Conservation (phyloP, 2,113 vertebrate genomes). For the Peromyscus leucopus region DNA sequence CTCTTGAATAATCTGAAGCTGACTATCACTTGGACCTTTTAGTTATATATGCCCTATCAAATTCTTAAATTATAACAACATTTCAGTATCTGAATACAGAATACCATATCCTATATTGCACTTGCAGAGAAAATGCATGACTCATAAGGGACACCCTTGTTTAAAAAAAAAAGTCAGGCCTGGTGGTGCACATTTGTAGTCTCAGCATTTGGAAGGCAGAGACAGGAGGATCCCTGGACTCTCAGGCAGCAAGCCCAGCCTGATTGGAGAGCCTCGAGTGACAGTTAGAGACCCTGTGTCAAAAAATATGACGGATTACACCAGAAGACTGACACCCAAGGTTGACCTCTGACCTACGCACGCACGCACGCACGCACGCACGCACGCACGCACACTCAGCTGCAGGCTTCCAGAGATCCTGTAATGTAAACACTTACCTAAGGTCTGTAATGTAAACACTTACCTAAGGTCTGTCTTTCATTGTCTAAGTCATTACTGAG, state of each 20-base stretch:
- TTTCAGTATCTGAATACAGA: not conserved
- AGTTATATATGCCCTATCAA: not conserved
- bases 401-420: slow-evolving; percentile 35
- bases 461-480: slow-evolving; percentile 93
- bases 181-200: not conserved
- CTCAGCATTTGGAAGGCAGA: not conserved
- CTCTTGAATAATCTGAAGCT: slow-evolving; percentile 11
- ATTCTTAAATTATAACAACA: slow-evolving; percentile 18
- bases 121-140: not conserved
- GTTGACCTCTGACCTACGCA: not conserved
- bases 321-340: not conserved
- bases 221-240: not conserved
- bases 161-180: not conserved
- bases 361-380: not conserved
- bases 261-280: not conserved
- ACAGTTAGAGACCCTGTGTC: not conserved
- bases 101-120: not conserved
- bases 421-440: slow-evolving; percentile 87
- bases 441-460: slow-evolving; percentile 78
- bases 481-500: slow-evolving; percentile 93
- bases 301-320: not conserved
- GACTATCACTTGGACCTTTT: not conserved
- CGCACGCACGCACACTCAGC: not conserved
- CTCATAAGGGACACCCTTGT: not conserved
- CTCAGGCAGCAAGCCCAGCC: not conserved